Evolutionary conservation across 2,888 invertebrate species (phyloP).

Genomic region (Pyralis farinalis): DNA sequence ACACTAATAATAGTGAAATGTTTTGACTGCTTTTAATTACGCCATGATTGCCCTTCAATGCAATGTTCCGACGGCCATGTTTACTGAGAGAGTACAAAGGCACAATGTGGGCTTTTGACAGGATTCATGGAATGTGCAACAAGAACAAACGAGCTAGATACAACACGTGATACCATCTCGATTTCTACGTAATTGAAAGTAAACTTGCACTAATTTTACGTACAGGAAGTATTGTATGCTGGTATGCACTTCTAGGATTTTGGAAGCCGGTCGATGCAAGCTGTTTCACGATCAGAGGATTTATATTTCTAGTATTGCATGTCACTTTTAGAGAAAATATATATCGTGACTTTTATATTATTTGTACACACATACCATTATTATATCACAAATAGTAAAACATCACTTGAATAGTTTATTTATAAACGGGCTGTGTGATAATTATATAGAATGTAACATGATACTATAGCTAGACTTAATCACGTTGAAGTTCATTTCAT

Average conservation of each 20-base stretch:
- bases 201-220: conserved; percentile 3
- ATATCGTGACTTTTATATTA: no score
- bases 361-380: no score
- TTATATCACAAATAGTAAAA: no score
- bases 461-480: no score
- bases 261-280: no score
- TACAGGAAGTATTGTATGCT: conserved; percentile 1
- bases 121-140: conserved; percentile 50
- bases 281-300: no score
- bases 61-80: conserved; percentile 39
- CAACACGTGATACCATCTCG: conserved; percentile 29
- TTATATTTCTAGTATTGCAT: no score
- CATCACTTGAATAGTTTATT: no score
- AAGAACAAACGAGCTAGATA: conserved; percentile 50
- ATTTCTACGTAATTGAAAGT: conserved; percentile 24
- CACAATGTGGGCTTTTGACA: conserved; percentile 49
- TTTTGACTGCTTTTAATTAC: conserved; percentile 45
- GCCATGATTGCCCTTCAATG: conserved; percentile 30
- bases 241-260: conserved; percentile 2
- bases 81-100: conserved; percentile 45
- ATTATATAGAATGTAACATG: no score
- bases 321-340: no score
- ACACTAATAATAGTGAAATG: conserved; percentile 22
- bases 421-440: no score
- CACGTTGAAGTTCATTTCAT: no score